Percentiles rank a stretch among this genome's conserved stretches.
phyloP scores from a whole-genome alignment of 2,113 vertebrate genomes.

The Tragelaphus strepsiceros region DNA sequence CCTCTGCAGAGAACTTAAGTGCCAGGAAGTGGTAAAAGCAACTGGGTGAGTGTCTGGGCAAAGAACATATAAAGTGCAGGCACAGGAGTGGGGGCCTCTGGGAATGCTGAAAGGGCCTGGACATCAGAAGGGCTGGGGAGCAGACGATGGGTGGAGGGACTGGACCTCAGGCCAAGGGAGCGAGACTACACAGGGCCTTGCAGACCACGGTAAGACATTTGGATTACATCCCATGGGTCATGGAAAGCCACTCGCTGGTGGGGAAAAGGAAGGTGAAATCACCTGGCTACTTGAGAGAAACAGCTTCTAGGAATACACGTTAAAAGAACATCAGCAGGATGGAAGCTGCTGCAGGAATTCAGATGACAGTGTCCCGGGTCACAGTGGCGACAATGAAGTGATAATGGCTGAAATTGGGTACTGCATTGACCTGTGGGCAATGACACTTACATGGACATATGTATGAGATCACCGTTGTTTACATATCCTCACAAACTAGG shows the following conservation, averaged over 20 bases:
- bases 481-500: background rate
- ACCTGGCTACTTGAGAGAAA: background rate
- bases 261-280: background rate
- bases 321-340: background rate
- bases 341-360: background rate
- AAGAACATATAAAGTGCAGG: background rate
- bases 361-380: background rate
- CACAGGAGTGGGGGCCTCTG: background rate
- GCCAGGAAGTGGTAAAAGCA: background rate
- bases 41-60: fast-evolving
- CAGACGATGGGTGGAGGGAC: fast-evolving
- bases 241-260: background rate
- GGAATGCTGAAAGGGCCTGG: background rate
- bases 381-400: fast-evolving
- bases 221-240: background rate
- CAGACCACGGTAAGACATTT: background rate
- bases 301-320: fast-evolving
- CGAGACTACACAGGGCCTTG: background rate
- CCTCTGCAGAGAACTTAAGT: background rate
- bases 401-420: background rate
- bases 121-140: background rate
- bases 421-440: background rate
- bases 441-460: background rate
- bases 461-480: background rate
- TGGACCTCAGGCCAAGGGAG: background rate